A percentile compares a stretch with the other conserved stretches of the same genome.
phyloP scores from a whole-genome alignment of 64 coral and sea anemone species.

The Montipora sp. region DNA sequence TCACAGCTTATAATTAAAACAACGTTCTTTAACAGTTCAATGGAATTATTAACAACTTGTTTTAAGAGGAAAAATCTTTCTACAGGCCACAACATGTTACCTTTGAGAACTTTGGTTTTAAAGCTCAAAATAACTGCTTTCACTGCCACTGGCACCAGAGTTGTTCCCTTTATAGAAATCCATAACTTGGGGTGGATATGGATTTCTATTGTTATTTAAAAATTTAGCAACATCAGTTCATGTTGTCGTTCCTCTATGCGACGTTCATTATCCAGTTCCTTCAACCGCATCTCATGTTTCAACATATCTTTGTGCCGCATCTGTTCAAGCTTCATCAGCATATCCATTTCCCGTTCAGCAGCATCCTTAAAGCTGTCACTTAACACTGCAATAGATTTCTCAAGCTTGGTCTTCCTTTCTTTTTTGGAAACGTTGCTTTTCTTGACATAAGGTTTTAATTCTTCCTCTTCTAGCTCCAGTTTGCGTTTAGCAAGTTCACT shows the following conservation, averaged over 20 bases:
- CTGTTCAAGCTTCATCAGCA: slow-evolving; percentile 52
- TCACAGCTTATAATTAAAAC: not conserved
- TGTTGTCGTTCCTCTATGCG: slow-evolving; percentile 26
- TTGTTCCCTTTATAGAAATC: slow-evolving; percentile 35
- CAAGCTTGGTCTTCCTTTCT: slow-evolving; percentile 41
- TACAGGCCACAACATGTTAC: slow-evolving; percentile 3
- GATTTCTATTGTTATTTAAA: slow-evolving; percentile 35
- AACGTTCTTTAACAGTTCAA: slow-evolving; percentile 9
- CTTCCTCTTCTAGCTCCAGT: slow-evolving; percentile 15
- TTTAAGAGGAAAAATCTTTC: slow-evolving; percentile 6
- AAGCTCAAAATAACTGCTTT: slow-evolving; percentile 29
- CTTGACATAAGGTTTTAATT: slow-evolving; percentile 36
- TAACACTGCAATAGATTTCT: slow-evolving; percentile 41
- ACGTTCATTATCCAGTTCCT: slow-evolving; percentile 29
- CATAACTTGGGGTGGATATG: slow-evolving; percentile 34
- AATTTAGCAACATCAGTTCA: slow-evolving; percentile 32
- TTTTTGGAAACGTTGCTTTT: slow-evolving; percentile 33
- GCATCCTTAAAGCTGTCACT: slow-evolving; percentile 34
- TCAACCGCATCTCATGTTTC: slow-evolving; percentile 31
- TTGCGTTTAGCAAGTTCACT: slow-evolving; percentile 25
- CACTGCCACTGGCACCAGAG: slow-evolving; percentile 21
- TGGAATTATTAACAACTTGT: not conserved
- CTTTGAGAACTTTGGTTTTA: slow-evolving; percentile 31
- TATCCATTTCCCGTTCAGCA: slow-evolving; percentile 26
- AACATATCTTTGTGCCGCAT: slow-evolving; percentile 57